These are phyloP conservation scores for Digitonthophagus gazella DNA, from an alignment of 2,888 invertebrate genomes.

Conservation along the genomic window DNA sequence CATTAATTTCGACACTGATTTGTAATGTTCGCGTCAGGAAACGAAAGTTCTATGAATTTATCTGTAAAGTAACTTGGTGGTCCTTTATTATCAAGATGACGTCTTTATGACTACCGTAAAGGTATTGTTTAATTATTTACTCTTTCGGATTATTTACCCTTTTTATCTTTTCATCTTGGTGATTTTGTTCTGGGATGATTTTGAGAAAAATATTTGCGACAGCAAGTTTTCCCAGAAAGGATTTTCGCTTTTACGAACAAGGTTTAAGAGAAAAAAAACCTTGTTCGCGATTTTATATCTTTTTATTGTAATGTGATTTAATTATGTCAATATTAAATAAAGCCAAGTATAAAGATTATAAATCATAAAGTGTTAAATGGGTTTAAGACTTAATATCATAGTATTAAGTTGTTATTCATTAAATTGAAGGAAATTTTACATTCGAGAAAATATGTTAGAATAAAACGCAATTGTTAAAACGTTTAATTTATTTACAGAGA, in stretches of 20 bases:
- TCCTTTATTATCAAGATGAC: neutral
- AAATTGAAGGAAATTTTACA: too few relatives aligned
- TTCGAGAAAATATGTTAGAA: too few relatives aligned
- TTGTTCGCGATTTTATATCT: too few relatives aligned
- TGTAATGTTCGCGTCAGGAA: neutral
- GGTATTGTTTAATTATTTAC: neutral
- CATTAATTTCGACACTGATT: neutral
- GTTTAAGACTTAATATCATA: too few relatives aligned
- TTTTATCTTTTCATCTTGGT: neutral
- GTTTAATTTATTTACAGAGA: constrained; percentile 4
- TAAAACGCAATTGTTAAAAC: too few relatives aligned
- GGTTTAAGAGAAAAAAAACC: neutral
- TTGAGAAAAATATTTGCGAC: neutral
- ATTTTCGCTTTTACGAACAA: neutral
- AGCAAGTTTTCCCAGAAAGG: neutral
- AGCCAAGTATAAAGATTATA: too few relatives aligned
- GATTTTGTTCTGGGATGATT: neutral
- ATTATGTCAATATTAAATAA: too few relatives aligned
- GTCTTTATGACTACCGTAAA: neutral
- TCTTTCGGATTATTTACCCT: neutral
- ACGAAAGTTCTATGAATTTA: neutral
- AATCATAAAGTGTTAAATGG: too few relatives aligned
- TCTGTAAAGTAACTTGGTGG: neutral
- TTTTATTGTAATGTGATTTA: too few relatives aligned
- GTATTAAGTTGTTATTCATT: too few relatives aligned